Evolutionary conservation across 2,797 vertebrate species (phyloP).

Genomic region (Sebastes trivittatus): DNA sequence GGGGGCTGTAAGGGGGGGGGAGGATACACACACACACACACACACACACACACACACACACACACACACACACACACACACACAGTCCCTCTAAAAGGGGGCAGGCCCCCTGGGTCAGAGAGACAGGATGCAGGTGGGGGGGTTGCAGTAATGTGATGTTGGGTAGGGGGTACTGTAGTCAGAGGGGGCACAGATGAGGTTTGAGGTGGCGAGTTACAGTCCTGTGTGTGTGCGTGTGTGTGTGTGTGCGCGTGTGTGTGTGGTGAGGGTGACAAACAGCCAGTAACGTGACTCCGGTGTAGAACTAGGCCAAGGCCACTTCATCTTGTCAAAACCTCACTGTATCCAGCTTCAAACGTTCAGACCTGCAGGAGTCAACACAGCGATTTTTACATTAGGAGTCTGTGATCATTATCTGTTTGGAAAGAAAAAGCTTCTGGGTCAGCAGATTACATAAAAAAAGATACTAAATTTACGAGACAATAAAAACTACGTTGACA

Average conservation of each 20-base stretch:
- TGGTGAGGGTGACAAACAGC: conserved; percentile 22
- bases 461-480: conserved; percentile 1
- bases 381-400: not conserved
- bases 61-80: not conserved
- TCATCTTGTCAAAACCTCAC: conserved; percentile 49
- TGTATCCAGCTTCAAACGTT: not conserved
- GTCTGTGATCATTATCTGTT: not conserved
- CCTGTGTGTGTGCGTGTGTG: not conserved
- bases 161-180: conserved; percentile 34
- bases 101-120: conserved; percentile 12
- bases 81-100: not conserved
- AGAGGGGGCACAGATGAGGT: conserved; percentile 26
- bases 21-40: not conserved
- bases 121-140: conserved; percentile 46
- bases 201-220: conserved; percentile 7
- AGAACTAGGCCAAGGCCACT: conserved; percentile 65
- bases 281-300: conserved; percentile 56
- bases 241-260: not conserved
- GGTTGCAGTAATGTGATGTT: conserved; percentile 43
- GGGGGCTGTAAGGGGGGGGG: not conserved
- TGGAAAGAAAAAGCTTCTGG: not conserved
- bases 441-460: conserved; percentile 22
- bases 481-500: conserved; percentile 15
- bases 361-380: conserved; percentile 16
- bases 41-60: not conserved